Evolutionary conservation across 2,888 invertebrate genomes (phyloP), one percentile per base, ranked within the genome.

Genomic region (Napeogenes inachia): DNA sequence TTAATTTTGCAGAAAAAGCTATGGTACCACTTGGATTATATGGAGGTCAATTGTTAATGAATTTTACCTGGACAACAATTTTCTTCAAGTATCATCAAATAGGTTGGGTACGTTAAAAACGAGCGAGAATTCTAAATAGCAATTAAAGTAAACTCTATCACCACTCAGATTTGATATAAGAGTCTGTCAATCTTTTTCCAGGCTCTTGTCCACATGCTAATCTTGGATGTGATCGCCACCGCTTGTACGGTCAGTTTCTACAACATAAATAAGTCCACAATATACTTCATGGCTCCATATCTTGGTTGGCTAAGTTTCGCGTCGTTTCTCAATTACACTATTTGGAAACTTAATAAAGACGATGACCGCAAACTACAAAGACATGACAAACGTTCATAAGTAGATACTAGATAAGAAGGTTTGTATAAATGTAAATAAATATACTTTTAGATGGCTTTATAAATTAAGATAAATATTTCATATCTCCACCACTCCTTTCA

Each of bases 31-130:
- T 97, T 58, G 85, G 93, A 0, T 82, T 95, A 10, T 97, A 95
- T 78, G 95, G 94, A 0, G 82, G 93, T 0, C 96, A 96, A 75
- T 83, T 97, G 59, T 92, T 93, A 0, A 82, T 97, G 0, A 97
- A 97, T 79, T 97, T 95, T 95, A 92, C 93, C 0, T 97, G 97
- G 97, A 93, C 95, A 0, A 96, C 96, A 2, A 92, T 97, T 38
- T 97, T 97, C 86, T 97, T 97, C 80, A 94, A 94, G 53, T 84
- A 77, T n/a, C 81, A 78, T 63, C 75, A 77, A 68, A 72, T 84
- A 64, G 76, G 79, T 54, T 71, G 79, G 78, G 85, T 85, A 73
- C 77, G 70, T 66, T 57, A 61, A 3, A 47, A 13, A 8, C 6
- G 13, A 38, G 10, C 42, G 21, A 21, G 21, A 21, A 21, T 42